These are phyloP conservation scores for Cremastobaeus sp. DNA, from an alignment of 2,888 invertebrate genomes.

Conservation along the genomic window DNA sequence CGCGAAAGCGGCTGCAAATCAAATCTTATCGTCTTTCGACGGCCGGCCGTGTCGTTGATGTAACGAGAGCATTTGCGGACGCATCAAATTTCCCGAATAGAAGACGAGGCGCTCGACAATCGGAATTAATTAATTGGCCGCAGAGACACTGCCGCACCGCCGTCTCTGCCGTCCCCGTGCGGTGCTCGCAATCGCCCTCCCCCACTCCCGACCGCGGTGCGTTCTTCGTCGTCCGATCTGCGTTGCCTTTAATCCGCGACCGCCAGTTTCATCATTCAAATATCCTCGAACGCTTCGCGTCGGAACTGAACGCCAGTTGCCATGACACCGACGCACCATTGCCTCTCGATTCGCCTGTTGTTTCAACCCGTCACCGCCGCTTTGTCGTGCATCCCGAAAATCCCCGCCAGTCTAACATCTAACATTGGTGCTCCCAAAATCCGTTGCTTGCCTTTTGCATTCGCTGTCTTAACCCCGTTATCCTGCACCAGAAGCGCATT, in stretches of 20 bases:
- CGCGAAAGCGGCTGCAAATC: no score
- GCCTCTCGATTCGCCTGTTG: constrained; percentile 29
- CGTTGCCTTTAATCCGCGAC: constrained; percentile 58
- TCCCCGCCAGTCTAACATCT: no score
- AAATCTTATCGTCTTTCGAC: constrained; percentile 1
- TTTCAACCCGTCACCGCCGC: constrained; percentile 38
- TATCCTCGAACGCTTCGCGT: constrained; percentile 57
- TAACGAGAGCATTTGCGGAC: constrained; percentile 58
- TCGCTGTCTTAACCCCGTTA: no score
- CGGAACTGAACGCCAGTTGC: constrained; percentile 53
- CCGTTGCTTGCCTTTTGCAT: no score
- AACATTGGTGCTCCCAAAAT: no score
- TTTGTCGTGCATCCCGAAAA: no score
- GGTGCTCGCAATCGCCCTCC: constrained; percentile 5
- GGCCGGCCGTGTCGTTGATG: constrained; percentile 57
- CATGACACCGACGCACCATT: constrained; percentile 58
- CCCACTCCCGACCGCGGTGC: constrained; percentile 10
- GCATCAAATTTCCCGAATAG: constrained; percentile 59
- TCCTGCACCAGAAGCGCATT: no score
- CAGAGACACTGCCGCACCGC: constrained; percentile 48
- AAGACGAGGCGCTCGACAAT: constrained; percentile 63
- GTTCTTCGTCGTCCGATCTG: constrained; percentile 46
- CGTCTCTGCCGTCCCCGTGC: constrained; percentile 17
- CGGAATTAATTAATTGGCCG: constrained; percentile 66
- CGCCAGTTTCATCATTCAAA: constrained; percentile 63